phyloP scores from a whole-genome alignment of 2,888 invertebrate genomes.

The Pecten maximus region DNA sequence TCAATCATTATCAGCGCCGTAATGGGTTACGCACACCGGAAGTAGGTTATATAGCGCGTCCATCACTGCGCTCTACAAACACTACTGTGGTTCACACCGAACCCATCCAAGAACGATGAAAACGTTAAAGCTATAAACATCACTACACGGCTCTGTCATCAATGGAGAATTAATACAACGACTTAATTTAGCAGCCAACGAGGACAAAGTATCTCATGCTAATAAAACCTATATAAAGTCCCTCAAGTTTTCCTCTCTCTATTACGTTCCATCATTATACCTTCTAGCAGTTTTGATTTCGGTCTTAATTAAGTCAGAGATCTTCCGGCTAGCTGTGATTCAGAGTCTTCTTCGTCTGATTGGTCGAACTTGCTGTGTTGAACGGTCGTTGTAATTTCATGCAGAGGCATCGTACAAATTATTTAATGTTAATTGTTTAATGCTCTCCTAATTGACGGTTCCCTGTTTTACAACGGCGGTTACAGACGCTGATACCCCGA shows the following conservation, averaged over 20 bases:
- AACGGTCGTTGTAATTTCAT: slow-evolving; percentile 10
- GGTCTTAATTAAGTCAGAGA: slow-evolving; percentile 5
- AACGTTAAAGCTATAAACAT: neutral
- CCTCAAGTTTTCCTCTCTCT: neutral
- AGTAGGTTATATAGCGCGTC: slow-evolving; percentile 35
- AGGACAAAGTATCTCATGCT: slow-evolving; percentile 6
- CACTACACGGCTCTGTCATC: neutral
- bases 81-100: slow-evolving; percentile 27
- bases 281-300: slow-evolving; percentile 22
- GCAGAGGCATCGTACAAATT: neutral
- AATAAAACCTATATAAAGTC: slow-evolving; percentile 29
- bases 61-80: slow-evolving; percentile 27
- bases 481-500: neutral
- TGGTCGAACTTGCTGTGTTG: neutral
- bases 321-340: neutral
- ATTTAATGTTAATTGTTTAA: slow-evolving; percentile 32
- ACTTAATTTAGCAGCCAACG: slow-evolving; percentile 13
- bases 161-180: slow-evolving; percentile 23
- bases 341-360: neutral
- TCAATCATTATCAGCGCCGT: neutral
- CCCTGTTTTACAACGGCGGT: neutral
- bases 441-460: neutral
- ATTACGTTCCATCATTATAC: neutral
- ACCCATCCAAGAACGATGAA: slow-evolving; percentile 35
- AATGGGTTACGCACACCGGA: slow-evolving; percentile 35